Evolutionary conservation across 2,888 invertebrate species (phyloP).

Genomic region (Sinopyrophorus schimmeli): DNA sequence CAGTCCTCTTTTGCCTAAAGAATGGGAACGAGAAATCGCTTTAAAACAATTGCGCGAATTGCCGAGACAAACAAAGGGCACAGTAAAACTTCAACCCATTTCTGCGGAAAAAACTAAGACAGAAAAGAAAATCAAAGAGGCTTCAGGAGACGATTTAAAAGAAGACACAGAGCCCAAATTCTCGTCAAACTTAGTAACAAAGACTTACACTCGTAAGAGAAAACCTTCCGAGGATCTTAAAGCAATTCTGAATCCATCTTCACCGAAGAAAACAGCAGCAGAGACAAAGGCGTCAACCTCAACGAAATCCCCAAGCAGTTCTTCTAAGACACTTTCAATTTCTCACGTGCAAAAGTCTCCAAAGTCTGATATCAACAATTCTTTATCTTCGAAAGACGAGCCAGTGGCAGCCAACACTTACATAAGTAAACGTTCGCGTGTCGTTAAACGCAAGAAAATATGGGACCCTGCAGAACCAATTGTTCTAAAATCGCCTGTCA

Average conservation of each 20-base stretch:
- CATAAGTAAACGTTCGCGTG: constrained; percentile 57
- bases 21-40: constrained; percentile 60
- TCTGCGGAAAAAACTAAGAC: not conserved
- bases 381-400: not conserved
- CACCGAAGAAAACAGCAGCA: not conserved
- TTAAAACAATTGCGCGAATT: constrained; percentile 61
- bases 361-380: not conserved
- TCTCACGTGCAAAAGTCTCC: not conserved
- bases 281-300: not conserved
- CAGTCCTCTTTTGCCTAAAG: constrained; percentile 36
- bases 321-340: too few relatives aligned
- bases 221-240: constrained; percentile 43
- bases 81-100: not conserved
- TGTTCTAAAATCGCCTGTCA: constrained; percentile 4
- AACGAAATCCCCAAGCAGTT: not conserved
- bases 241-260: constrained; percentile 1
- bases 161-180: constrained; percentile 47
- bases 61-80: constrained; percentile 40
- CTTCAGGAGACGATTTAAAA: constrained; percentile 23
- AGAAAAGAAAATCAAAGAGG: not conserved
- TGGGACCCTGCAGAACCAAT: constrained; percentile 69
- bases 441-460: constrained; percentile 73
- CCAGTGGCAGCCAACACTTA: constrained; percentile 40
- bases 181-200: constrained; percentile 46
- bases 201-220: constrained; percentile 53